Conservation (phyloP, 2,797 vertebrate species). For the Basileuterus tristriatus region DNA sequence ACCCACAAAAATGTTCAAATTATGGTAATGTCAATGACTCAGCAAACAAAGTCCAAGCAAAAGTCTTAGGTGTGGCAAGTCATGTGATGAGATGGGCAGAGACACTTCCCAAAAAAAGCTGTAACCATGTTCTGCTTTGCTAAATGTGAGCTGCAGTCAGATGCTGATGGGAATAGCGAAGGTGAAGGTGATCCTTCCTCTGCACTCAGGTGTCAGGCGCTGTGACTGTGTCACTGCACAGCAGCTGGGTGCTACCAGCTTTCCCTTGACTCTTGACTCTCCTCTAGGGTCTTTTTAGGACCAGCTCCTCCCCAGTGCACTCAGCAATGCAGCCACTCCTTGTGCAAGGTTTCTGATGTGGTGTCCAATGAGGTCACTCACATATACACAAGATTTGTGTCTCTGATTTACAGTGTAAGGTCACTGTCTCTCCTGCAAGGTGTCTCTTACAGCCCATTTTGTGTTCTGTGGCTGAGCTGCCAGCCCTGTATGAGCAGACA, state of each 20-base stretch:
- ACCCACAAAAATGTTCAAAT: background rate
- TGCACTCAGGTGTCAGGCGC: rapidly evolving
- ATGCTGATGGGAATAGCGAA: background rate
- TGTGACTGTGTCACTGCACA: rapidly evolving
- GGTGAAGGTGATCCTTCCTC: background rate
- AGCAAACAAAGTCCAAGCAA: background rate
- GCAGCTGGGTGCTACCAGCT: background rate
- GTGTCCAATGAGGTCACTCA: rapidly evolving
- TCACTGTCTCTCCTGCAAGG: background rate
- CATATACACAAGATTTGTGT: background rate
- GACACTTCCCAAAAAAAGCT: background rate
- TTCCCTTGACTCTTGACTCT: background rate
- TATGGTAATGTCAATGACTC: background rate
- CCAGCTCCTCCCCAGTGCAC: background rate
- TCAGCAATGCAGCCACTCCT: rapidly evolving
- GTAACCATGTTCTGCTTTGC: background rate
- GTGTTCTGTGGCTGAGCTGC: background rate
- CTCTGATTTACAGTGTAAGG: background rate
- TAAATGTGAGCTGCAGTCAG: background rate
- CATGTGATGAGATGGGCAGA: rapidly evolving
- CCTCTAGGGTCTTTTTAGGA: background rate
- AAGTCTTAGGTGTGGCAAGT: background rate
- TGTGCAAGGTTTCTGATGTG: background rate
- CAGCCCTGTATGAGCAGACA: background rate
- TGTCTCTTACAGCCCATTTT: background rate